phyloP scores from a whole-genome alignment of 2,888 invertebrate genomes.

The Tetragonisca angustula region DNA sequence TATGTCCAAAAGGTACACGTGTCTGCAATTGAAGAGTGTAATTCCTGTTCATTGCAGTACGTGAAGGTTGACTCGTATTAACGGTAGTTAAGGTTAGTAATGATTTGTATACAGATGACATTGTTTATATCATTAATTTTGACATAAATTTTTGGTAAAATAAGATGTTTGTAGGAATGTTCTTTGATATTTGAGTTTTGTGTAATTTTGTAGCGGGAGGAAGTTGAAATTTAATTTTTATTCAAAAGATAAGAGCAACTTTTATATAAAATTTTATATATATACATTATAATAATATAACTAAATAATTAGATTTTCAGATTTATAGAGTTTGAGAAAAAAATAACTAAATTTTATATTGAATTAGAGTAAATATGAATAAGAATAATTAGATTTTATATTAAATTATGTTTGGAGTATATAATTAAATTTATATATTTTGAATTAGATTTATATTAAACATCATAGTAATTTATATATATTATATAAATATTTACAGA shows the following conservation, averaged over 20 bases:
- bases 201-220: neutral
- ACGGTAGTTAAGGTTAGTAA: slow-evolving; percentile 8
- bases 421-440: too few species aligned
- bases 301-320: too few species aligned
- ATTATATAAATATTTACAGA: neutral
- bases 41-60: slow-evolving; percentile 28
- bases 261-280: too few species aligned
- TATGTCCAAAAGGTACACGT: slow-evolving; percentile 24
- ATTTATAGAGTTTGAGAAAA: too few species aligned
- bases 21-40: slow-evolving; percentile 51
- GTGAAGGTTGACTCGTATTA: slow-evolving; percentile 38
- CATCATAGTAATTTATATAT: neutral
- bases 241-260: neutral
- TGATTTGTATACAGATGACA: slow-evolving; percentile 5
- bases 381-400: too few species aligned
- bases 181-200: neutral
- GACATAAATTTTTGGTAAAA: neutral
- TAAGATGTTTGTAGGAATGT: neutral
- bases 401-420: too few species aligned
- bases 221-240: neutral
- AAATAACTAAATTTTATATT: too few species aligned
- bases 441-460: too few species aligned
- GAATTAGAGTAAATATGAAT: too few species aligned
- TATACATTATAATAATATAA: too few species aligned
- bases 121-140: slow-evolving; percentile 5